A percentile compares a stretch with the other conserved stretches of the same genome.
Evolutionary conservation across 2,113 vertebrate genomes (phyloP).

Genomic region (Syrmaticus mikado): DNA sequence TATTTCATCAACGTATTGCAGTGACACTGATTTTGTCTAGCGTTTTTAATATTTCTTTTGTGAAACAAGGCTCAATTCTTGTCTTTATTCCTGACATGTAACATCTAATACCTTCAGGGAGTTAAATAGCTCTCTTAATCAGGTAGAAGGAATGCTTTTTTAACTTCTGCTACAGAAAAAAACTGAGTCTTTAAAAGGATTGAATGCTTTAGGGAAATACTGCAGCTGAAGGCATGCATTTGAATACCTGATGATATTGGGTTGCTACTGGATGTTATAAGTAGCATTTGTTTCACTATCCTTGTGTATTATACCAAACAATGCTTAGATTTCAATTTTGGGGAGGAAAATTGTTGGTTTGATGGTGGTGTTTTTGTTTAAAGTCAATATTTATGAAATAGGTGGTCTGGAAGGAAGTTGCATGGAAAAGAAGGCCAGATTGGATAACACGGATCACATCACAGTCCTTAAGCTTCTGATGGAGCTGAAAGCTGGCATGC

Average conservation of each 20-base stretch:
- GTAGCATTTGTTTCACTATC: conserved; percentile 35
- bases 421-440: neutral
- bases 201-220: conserved; percentile 28
- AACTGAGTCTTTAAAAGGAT: neutral
- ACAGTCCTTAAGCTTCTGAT: neutral
- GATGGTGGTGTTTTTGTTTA: no score
- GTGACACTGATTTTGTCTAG: conserved; percentile 19
- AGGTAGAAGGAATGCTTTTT: neutral
- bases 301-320: neutral
- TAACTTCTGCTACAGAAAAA: neutral
- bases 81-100: conserved; percentile 36
- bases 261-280: conserved; percentile 46
- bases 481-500: neutral
- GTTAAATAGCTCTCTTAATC: conserved; percentile 30
- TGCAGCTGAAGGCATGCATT: conserved; percentile 20
- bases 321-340: neutral
- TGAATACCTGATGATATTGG: conserved; percentile 38
- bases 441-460: accelerated
- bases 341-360: neutral
- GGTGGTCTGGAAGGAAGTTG: neutral
- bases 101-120: conserved; percentile 57
- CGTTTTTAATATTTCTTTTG: conserved; percentile 41
- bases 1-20: conserved; percentile 22
- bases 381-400: neutral
- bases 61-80: conserved; percentile 58